Evolutionary conservation across 2,797 vertebrate species (phyloP), one percentile per base, ranked within the genome.

Genomic region (Gadopsis bispinosus): DNA sequence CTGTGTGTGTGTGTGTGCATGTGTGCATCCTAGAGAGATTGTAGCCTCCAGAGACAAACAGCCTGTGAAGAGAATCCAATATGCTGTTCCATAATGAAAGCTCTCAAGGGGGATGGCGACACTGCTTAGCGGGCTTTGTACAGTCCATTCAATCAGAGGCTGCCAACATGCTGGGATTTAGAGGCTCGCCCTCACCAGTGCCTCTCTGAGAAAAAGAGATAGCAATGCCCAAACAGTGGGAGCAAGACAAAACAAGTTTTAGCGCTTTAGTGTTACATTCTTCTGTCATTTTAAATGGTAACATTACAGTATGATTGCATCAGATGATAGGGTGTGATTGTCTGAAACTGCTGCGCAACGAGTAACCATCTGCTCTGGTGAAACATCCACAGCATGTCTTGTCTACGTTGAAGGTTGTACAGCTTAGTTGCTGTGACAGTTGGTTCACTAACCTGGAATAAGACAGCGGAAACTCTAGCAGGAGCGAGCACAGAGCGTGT

Each of bases 1-100:
- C 41, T 71, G 59, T 50, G 39, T 59, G 59, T 72, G 22, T 69
- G n/a, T 73, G n/a, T 41, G 20, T 70, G 51, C 76, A 64, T 80
- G 61, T 79, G 48, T 78, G 61, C 47, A 76, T 87, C 64, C 75
- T 76, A 51, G 61, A 79, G 83, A 73, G 73, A 83, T 29, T 70
- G 67, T 76, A 73, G 82, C 85, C 84, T 87, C 68, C 55, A 83
- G 79, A 90, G 86, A 86, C 81, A 77, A 81, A 84, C 70, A 81
- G 80, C 70, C 78, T 85, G 83, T 86, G 90, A 90, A 87, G 89
- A 90, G 85, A 92, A 93, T 93, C 89, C 92, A 94, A 93, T 94
- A 93, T 93, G 88, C 84, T 88, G 85, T 92, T 89, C 82, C 85
- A 87, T 95, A 94, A 95, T 95, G 92, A 94, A 94, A 92, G 88